Percentiles rank a stretch among this genome's conserved stretches.
Evolutionary conservation across 2,113 vertebrate species (phyloP).

Genomic region (Abramis brama): DNA sequence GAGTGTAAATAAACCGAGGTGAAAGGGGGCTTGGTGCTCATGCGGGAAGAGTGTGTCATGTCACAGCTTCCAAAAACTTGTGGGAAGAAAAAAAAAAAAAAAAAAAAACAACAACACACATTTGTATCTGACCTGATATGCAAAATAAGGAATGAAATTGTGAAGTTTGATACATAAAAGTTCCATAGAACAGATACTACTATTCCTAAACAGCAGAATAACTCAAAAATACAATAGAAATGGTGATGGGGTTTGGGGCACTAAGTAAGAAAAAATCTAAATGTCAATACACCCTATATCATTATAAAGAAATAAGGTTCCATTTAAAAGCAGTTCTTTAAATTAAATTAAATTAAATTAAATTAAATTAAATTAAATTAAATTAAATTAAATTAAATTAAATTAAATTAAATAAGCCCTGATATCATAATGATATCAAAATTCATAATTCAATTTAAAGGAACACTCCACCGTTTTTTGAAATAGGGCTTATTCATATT

Average conservation of each 20-base stretch:
- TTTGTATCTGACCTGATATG: background rate
- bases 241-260: background rate
- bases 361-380: too few relatives aligned
- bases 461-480: too few relatives aligned
- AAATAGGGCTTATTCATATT: too few relatives aligned
- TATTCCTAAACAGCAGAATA: background rate
- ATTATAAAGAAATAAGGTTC: too few relatives aligned
- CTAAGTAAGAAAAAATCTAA: too few relatives aligned
- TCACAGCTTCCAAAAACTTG: conserved; percentile 4
- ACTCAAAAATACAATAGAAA: background rate
- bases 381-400: too few relatives aligned
- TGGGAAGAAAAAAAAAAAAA: background rate
- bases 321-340: too few relatives aligned
- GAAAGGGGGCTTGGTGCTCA: conserved; percentile 66
- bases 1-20: conserved; percentile 78
- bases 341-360: too few relatives aligned
- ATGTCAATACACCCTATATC: too few relatives aligned
- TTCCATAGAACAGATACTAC: background rate
- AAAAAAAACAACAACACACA: background rate
- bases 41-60: conserved; percentile 35
- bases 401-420: too few relatives aligned
- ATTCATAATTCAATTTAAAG: too few relatives aligned
- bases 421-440: too few relatives aligned
- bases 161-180: background rate
- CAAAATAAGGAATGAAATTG: background rate